Evolutionary conservation across 2,113 vertebrate genomes (phyloP), one percentile per base, ranked within the genome.

Genomic region (Proteles cristata): DNA sequence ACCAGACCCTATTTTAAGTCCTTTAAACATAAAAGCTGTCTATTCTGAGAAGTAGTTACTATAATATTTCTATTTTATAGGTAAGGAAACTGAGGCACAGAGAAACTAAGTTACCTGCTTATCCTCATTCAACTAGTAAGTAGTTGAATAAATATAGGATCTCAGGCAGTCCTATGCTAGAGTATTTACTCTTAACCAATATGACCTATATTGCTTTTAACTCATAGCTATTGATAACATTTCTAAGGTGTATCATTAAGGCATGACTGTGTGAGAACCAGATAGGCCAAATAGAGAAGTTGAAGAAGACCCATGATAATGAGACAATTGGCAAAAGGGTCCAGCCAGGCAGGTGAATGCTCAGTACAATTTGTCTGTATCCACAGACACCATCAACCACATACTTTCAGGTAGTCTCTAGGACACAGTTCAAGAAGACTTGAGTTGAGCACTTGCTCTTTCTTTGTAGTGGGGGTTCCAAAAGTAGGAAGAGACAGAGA

Each of bases 1-100:
- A 55, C 14, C 43, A 89, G 23, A 88, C 7, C 33, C 15, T 88
- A 63, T 63, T 87, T 74, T 80, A 89, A 96, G 23, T 17, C 90
- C 14, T 81, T 89, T 92, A 69, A 45, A 43, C 23, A 35, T 53
- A 90, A 94, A 91, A 97, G 5, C 2, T 26, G 31, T 79, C 71
- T 94, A 43, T 81, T 65, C 43, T 76, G 17, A 93, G 35, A 83
- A 88, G 58, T 35, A 84, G 65, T 7, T 53, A 25, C 14, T 63
- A 53, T 71, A 50, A 25, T 69, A 80, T 80, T 17, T 97, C 45
- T 87, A 43, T 88, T 93, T 84, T 88, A 85, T 11, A 90, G 10
- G 71, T 4, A 80, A 76, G 33, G 45, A 96, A 89, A 77, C 19
- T 71, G n/a, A 95, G 28, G 48, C 53, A 71, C 4, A 55, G 39